A percentile compares a stretch with the other conserved stretches of the same genome.
Conservation (phyloP, 2,113 vertebrate species). For the Lates calcarifer region DNA sequence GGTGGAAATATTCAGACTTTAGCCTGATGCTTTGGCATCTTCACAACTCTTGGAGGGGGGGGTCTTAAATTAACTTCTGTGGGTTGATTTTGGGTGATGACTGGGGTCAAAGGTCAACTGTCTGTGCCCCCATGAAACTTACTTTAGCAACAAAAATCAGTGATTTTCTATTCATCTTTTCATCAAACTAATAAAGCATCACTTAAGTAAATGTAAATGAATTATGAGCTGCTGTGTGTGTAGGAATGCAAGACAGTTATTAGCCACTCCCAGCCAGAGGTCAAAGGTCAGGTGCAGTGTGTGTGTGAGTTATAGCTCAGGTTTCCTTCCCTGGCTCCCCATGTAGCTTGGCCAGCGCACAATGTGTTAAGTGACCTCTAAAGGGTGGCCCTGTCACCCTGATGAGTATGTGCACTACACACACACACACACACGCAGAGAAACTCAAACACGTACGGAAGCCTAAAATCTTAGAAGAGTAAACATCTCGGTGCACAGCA, state of each 20-base stretch:
- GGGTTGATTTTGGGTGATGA: not conserved
- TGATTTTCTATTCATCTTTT: constrained; percentile 19
- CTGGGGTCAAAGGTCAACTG: not conserved
- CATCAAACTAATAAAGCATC: constrained; percentile 17
- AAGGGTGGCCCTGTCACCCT: constrained; percentile 80
- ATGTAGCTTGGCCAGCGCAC: constrained; percentile 71
- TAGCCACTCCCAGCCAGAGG: constrained; percentile 55
- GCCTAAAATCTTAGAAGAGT: constrained; percentile 2
- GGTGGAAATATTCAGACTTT: not conserved
- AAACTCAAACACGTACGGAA: not conserved
- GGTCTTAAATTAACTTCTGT: not conserved
- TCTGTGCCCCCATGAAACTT: no score
- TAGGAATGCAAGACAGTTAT: constrained; percentile 62
- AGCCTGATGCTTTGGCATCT: no score
- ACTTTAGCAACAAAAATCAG: constrained; percentile 11
- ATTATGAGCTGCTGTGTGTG: constrained; percentile 23
- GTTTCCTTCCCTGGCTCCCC: constrained; percentile 78
- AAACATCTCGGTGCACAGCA: not conserved
- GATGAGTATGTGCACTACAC: constrained; percentile 56
- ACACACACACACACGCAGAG: not conserved
- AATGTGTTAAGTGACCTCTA: constrained; percentile 83
- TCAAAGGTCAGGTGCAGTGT: constrained; percentile 61
- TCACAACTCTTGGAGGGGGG: not conserved
- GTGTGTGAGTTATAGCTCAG: constrained; percentile 79
- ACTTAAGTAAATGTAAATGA: constrained; percentile 16